Evolutionary conservation across 2,797 vertebrate genomes (phyloP).

Genomic region (Serranus cabrilla): DNA sequence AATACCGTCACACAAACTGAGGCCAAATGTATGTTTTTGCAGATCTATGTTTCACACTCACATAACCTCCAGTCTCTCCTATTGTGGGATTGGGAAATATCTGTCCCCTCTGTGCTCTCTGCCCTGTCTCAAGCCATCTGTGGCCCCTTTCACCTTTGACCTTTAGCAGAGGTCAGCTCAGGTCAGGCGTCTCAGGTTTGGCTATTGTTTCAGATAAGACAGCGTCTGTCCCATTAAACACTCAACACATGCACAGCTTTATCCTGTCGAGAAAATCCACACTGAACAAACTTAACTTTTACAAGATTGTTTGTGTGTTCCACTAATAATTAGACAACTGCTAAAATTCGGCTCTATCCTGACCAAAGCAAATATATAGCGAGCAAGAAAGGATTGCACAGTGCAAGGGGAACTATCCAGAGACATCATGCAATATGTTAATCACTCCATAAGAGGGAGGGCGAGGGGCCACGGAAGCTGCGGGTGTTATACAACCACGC

Average conservation of each 20-base stretch:
- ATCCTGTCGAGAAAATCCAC: slow-evolving; percentile 23
- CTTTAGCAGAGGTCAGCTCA: slow-evolving; percentile 60
- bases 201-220: slow-evolving; percentile 59
- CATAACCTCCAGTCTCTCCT: slow-evolving; percentile 25
- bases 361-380: slow-evolving; percentile 50
- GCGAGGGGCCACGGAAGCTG: slow-evolving; percentile 52
- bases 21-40: slow-evolving; percentile 36
- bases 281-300: slow-evolving; percentile 44
- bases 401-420: slow-evolving; percentile 56
- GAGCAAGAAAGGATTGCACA: slow-evolving; percentile 30
- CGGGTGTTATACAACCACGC: slow-evolving; percentile 58
- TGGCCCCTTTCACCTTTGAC: slow-evolving; percentile 75
- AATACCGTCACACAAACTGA: slow-evolving; percentile 54
- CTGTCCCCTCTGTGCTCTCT: slow-evolving; percentile 48
- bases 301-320: neutral
- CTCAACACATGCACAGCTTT: slow-evolving; percentile 22
- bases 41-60: slow-evolving; percentile 46
- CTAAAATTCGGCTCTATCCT: slow-evolving; percentile 36
- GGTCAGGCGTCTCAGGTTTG: slow-evolving; percentile 72
- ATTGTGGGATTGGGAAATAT: slow-evolving; percentile 44
- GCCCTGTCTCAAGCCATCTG: slow-evolving; percentile 72
- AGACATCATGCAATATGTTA: slow-evolving; percentile 73
- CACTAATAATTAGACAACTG: slow-evolving; percentile 15
- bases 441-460: slow-evolving; percentile 59
- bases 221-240: slow-evolving; percentile 49